These are phyloP conservation scores for Nasonia longicornis DNA, from an alignment of 1,140 invertebrate genomes.

Conservation along the genomic window DNA sequence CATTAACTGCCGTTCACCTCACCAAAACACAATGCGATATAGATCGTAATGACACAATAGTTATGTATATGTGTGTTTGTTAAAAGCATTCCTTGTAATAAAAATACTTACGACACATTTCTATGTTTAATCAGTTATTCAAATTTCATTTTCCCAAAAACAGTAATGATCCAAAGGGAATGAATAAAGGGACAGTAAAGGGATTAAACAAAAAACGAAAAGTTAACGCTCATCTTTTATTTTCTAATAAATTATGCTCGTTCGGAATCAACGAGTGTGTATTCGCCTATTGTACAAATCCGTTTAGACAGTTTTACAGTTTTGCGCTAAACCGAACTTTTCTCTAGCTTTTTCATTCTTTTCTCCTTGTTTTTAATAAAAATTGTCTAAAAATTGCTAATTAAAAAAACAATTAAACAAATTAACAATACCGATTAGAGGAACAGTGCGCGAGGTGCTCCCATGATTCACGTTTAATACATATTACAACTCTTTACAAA, in stretches of 20 bases:
- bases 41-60: conserved; percentile 46
- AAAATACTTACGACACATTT: conserved; percentile 46
- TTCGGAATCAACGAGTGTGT: conserved; percentile 56
- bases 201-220: conserved; percentile 20
- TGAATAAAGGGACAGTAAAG: neutral
- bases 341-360: conserved; percentile 28
- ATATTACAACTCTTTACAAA: conserved; percentile 42
- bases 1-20: conserved; percentile 29
- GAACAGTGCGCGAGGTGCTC: conserved; percentile 44
- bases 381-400: conserved; percentile 47
- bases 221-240: conserved; percentile 54
- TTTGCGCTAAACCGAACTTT: conserved; percentile 45
- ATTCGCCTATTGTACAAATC: conserved; percentile 61
- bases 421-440: conserved; percentile 45
- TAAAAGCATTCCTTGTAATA: conserved; percentile 61
- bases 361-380: conserved; percentile 39
- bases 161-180: neutral
- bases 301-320: conserved; percentile 44
- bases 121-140: neutral
- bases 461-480: conserved; percentile 34
- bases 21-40: conserved; percentile 31
- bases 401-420: conserved; percentile 42
- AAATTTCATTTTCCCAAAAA: neutral
- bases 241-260: conserved; percentile 63
- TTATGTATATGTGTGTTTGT: conserved; percentile 56